These are phyloP conservation scores for Ctena decussata DNA, from an alignment of 2,888 invertebrate species.

Conservation along the genomic window DNA sequence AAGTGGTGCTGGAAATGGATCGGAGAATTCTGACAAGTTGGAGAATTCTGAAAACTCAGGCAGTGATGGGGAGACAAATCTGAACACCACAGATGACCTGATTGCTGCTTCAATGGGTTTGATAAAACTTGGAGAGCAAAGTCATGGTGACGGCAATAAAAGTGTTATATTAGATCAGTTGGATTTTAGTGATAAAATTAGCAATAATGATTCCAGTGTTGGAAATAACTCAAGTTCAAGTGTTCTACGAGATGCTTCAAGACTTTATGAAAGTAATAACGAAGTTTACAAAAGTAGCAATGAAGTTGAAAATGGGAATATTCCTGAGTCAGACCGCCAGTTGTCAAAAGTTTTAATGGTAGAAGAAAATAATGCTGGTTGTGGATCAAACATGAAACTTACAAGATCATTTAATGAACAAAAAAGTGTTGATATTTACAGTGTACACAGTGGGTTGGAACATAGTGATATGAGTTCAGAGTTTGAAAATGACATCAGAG, in stretches of 20 bases:
- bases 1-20: conserved; percentile 42
- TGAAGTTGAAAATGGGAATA: background rate
- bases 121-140: conserved; percentile 6
- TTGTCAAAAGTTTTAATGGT: background rate
- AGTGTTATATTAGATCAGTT: conserved; percentile 11
- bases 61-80: conserved; percentile 18
- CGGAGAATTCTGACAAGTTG: conserved; percentile 24
- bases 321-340: background rate
- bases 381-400: background rate
- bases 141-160: background rate
- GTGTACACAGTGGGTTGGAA: background rate
- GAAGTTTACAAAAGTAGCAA: background rate
- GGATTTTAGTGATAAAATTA: background rate
- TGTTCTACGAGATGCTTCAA: background rate
- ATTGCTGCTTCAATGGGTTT: conserved; percentile 48
- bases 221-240: background rate
- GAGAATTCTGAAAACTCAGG: background rate
- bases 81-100: conserved; percentile 64
- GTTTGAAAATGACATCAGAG: conserved; percentile 21
- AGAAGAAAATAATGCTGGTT: background rate
- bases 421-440: background rate
- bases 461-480: background rate
- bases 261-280: background rate
- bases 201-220: background rate
- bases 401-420: background rate